Base-by-base conservation (phyloP, 2,113 vertebrate species). In the Argyrosomus japonicus region DNA sequence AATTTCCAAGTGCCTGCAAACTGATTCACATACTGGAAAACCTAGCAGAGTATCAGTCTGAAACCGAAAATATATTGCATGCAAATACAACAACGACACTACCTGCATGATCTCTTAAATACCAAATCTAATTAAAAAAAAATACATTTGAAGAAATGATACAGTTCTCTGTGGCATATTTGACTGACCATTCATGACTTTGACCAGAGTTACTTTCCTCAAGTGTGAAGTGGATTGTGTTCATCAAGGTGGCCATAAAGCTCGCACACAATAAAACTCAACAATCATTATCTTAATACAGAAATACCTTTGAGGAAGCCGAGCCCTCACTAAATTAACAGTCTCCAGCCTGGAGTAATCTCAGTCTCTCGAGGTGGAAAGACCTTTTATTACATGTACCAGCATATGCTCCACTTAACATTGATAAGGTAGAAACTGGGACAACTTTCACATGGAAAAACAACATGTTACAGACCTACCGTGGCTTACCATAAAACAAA, bases 271-370 rank as follows among this genome's bases (percentile, higher is more conserved):
- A 27, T 15, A 57, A 62, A 71, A 61, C 65, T 80, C 58, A 61
- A 74, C 58, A 63, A 27, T 70, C 51, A 62, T 78, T 77, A 67
- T 67, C 45, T 54, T 63, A 78, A 85, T 48, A 19, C 18, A 36
- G 67, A 50, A 63, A 48, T n/a, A 21, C 64, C 75, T 79, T n/a
- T 25, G 43, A 88, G 25, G 50, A 83, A 48, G 53, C 21, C 1
- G 5, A 56, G 76, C 32, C 11, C 53, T 27, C 12, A 65, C 40
- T 63, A 45, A 76, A 76, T 71, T 3, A 68, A 68, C 69, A 15
- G 25, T 47, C 80, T 57, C 43, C 68, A 40, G 60, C 58, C 29
- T 70, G 36, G 57, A 77, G 29, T 56, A 27, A 67, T 64, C 29
- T 63, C 17, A 29, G 0, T 47, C 40, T 36, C 36, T 65, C 27